These are phyloP conservation scores for Aurelia aurita DNA, from an alignment of 30 jellyfish, hydroid and myxozoan species.

Conservation along the genomic window DNA sequence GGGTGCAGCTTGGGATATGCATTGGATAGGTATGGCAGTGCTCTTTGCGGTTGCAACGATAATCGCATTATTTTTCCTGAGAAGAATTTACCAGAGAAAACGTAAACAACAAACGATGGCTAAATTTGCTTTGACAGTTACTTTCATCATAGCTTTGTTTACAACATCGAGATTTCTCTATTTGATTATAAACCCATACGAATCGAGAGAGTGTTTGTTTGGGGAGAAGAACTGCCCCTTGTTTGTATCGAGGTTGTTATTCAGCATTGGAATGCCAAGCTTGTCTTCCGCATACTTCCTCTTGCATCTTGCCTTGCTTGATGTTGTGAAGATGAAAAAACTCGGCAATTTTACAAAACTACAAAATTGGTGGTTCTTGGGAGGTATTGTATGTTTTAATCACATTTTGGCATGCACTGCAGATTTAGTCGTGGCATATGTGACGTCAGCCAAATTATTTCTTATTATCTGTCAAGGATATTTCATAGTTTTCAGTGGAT, in stretches of 20 bases:
- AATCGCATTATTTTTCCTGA: slow-evolving; percentile 30
- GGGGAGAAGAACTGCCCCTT: slow-evolving; percentile 67
- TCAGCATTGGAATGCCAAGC: slow-evolving; percentile 81
- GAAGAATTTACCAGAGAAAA: slow-evolving; percentile 20
- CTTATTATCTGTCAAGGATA: slow-evolving; percentile 74
- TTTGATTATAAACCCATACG: slow-evolving; percentile 77
- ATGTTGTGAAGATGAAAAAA: slow-evolving; percentile 59
- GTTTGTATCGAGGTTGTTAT: slow-evolving; percentile 53
- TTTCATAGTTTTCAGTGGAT: slow-evolving; percentile 57
- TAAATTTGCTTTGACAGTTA: slow-evolving; percentile 64
- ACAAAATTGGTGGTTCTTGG: slow-evolving; percentile 69
- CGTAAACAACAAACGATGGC: slow-evolving; percentile 40
- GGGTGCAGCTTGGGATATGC: slow-evolving; percentile 77
- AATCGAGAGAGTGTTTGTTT: slow-evolving; percentile 62
- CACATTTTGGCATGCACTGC: slow-evolving; percentile 54
- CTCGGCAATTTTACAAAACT: slow-evolving; percentile 32
- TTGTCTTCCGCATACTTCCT: slow-evolving; percentile 66
- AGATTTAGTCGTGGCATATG: slow-evolving; percentile 65
- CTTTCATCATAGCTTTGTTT: slow-evolving; percentile 25
- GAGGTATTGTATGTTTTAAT: slow-evolving; percentile 37
- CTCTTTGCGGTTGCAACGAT: slow-evolving; percentile 35
- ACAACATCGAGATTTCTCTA: slow-evolving; percentile 53
- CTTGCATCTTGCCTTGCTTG: slow-evolving; percentile 67
- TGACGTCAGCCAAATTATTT: slow-evolving; percentile 32
- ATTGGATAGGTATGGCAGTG: slow-evolving; percentile 81